Conservation (phyloP, 1,140 invertebrate species). For the Anagrus nilaparvatae region DNA sequence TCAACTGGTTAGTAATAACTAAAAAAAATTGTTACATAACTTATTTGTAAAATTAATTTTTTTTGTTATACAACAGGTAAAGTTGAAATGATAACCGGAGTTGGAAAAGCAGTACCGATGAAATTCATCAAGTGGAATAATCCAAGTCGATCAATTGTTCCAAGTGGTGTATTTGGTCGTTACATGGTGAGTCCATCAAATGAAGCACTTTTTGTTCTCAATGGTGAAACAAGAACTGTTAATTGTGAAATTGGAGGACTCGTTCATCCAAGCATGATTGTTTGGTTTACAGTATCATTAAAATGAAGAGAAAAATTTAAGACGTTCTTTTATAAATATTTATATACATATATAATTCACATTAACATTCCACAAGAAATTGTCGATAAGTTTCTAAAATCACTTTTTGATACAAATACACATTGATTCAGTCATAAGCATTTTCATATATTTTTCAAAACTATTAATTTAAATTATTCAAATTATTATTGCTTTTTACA, state of each 20-base stretch:
- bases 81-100: slow-evolving; percentile 70
- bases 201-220: slow-evolving; percentile 63
- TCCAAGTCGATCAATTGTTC: slow-evolving; percentile 57
- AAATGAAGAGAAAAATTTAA: too few relatives aligned
- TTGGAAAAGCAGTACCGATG: slow-evolving; percentile 51
- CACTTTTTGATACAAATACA: too few relatives aligned
- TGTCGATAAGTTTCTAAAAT: too few relatives aligned
- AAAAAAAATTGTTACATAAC: not conserved
- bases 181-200: slow-evolving; percentile 66
- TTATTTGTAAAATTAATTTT: not conserved
- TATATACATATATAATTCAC: too few relatives aligned
- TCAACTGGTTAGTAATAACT: slow-evolving; percentile 56
- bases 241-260: slow-evolving; percentile 69
- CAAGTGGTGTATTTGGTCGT: slow-evolving; percentile 62
- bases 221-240: slow-evolving; percentile 61
- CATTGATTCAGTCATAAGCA: too few relatives aligned
- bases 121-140: slow-evolving; percentile 55
- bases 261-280: slow-evolving; percentile 52
- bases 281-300: slow-evolving; percentile 56
- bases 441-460: too few relatives aligned
- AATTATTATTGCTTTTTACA: not conserved
- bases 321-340: too few relatives aligned
- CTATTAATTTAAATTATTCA: not conserved
- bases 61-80: slow-evolving; percentile 42
- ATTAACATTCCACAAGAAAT: too few relatives aligned